phyloP scores from a whole-genome alignment of 2,797 vertebrate genomes.

The Acanthornis magna region DNA sequence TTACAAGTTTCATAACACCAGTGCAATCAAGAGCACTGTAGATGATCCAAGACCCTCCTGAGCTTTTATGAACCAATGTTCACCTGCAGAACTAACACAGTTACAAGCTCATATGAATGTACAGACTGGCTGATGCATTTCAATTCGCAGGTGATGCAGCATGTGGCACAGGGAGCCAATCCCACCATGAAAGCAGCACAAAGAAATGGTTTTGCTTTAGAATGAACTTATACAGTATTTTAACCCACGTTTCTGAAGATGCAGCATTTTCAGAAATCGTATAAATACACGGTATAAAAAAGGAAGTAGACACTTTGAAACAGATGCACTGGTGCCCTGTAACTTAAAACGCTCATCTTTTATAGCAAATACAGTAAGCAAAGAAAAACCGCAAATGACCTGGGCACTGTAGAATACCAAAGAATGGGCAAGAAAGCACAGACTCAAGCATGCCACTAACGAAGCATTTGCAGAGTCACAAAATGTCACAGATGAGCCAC shows the following conservation, averaged over 20 bases:
- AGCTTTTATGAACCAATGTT: background rate
- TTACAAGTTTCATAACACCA: background rate
- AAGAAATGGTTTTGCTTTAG: conserved; percentile 46
- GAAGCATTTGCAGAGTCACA: conserved; percentile 73
- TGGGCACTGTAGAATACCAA: conserved; percentile 23
- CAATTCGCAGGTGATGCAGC: background rate
- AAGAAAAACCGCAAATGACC: conserved; percentile 30
- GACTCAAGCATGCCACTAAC: conserved; percentile 63
- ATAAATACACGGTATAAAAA: conserved; percentile 4
- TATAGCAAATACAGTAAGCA: conserved; percentile 45
- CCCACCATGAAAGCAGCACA: conserved; percentile 41
- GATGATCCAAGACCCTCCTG: background rate
- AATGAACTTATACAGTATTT: background rate
- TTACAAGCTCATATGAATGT: conserved; percentile 9
- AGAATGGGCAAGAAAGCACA: conserved; percentile 64
- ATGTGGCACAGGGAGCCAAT: background rate
- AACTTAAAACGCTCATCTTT: conserved; percentile 6
- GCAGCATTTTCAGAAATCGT: conserved; percentile 62
- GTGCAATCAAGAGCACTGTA: background rate
- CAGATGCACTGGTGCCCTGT: background rate
- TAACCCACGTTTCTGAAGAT: conserved; percentile 48
- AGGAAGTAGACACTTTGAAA: conserved; percentile 18
- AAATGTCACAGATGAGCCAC: conserved; percentile 72
- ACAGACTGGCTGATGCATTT: background rate
- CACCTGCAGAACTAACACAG: conserved; percentile 50